phyloP scores from a whole-genome alignment of 2,797 vertebrate genomes.

The Rhinoraja longicauda region DNA sequence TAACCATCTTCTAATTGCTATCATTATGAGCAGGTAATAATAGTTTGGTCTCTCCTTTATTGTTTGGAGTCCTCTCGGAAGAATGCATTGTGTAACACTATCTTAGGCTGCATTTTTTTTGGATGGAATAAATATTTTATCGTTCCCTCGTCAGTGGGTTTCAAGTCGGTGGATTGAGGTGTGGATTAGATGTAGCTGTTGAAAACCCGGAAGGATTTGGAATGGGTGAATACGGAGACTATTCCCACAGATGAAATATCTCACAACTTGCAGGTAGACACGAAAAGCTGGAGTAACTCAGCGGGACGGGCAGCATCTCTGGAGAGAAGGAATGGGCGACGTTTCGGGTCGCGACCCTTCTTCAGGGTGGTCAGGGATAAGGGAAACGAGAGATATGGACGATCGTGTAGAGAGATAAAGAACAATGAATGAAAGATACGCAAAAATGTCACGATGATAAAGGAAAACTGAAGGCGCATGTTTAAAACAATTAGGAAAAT shows the following conservation, averaged over 20 bases:
- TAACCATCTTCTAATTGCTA: background rate
- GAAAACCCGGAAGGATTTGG: background rate
- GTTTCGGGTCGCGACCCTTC: no score
- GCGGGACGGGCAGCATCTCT: no score
- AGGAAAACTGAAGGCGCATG: background rate
- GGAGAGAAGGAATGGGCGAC: no score
- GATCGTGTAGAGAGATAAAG: no score
- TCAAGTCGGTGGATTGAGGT: background rate
- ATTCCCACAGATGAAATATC: background rate
- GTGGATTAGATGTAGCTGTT: background rate
- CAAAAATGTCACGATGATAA: no score
- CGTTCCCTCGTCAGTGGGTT: background rate
- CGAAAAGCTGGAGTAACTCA: no score
- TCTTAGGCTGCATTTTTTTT: background rate
- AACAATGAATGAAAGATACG: no score
- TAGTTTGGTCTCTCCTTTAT: background rate
- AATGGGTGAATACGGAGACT: background rate
- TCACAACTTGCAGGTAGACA: no score
- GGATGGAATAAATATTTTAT: background rate
- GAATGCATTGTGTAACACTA: background rate
- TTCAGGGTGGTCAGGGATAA: no score
- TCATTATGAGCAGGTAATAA: background rate
- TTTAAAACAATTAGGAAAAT: background rate
- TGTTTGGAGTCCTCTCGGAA: background rate
- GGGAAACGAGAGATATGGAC: no score